A percentile compares a stretch with the other conserved stretches of the same genome.
phyloP scores from a whole-genome alignment of 2,113 vertebrate species.

The Merops nubicus region DNA sequence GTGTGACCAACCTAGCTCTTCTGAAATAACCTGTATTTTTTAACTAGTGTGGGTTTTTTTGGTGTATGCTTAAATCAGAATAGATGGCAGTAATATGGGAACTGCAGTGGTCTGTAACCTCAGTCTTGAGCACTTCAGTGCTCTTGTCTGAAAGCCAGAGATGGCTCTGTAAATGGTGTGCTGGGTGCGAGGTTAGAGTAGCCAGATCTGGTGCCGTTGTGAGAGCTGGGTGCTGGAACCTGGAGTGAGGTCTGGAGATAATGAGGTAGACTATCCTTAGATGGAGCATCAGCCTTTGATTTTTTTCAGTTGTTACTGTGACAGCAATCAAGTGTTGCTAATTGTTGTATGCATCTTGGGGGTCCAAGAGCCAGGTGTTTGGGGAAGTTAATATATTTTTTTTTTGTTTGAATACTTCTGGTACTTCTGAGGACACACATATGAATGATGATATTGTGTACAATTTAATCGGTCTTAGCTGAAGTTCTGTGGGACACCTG shows the following conservation, averaged over 20 bases:
- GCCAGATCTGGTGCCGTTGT: neutral
- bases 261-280: neutral
- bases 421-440: neutral
- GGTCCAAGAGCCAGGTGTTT: neutral
- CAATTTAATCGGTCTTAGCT: neutral
- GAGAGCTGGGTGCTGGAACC: neutral
- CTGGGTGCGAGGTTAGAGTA: neutral
- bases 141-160: neutral
- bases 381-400: neutral
- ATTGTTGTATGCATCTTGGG: neutral
- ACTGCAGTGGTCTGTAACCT: neutral
- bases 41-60: neutral
- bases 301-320: neutral
- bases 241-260: rapidly evolving
- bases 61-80: too few relatives aligned
- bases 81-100: neutral
- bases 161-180: neutral
- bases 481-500: neutral
- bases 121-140: neutral
- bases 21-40: neutral
- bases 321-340: neutral
- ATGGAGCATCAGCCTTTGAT: neutral
- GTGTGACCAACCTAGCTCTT: neutral
- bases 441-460: rapidly evolving
- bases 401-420: neutral